A percentile compares a stretch with the other conserved stretches of the same genome.
These are phyloP conservation scores for Leptatherina wallacei DNA, from an alignment of 2,797 vertebrate genomes.

Conservation along the genomic window DNA sequence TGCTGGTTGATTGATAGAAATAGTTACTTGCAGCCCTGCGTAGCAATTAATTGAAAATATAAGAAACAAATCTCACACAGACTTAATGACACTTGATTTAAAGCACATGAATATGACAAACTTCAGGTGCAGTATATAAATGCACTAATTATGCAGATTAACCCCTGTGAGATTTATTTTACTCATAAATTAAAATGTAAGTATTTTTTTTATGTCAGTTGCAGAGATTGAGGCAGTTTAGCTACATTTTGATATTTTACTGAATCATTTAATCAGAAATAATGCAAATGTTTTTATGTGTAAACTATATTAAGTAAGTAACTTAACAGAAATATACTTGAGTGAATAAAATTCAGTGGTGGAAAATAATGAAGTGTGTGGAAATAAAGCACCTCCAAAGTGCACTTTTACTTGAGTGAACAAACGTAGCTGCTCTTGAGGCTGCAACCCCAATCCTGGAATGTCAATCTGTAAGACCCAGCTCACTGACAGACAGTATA, in stretches of 20 bases:
- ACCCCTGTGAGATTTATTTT: neutral
- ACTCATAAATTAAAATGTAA: neutral
- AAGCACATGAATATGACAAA: slow-evolving; percentile 1
- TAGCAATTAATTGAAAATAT: slow-evolving; percentile 3
- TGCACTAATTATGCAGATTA: slow-evolving; percentile 9
- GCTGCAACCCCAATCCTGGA: neutral
- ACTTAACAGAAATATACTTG: neutral
- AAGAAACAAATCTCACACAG: neutral
- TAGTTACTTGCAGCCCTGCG: neutral
- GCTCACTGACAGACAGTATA: neutral
- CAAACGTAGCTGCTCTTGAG: neutral
- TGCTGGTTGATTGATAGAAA: slow-evolving; percentile 2
- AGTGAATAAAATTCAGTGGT: neutral
- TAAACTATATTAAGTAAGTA: slow-evolving; percentile 5
- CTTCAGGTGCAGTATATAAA: slow-evolving; percentile 2
- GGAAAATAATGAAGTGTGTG: neutral
- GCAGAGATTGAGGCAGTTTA: neutral
- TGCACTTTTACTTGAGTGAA: neutral
- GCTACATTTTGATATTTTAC: neutral
- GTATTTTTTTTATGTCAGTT: neutral
- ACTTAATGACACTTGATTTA: slow-evolving; percentile 4
- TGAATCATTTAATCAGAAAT: neutral
- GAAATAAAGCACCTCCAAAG: neutral
- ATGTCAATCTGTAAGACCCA: slow-evolving; percentile 14
- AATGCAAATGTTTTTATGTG: neutral